Percentiles rank a stretch among this genome's conserved stretches.
These are phyloP conservation scores for Antedon mediterranea DNA, from an alignment of 53 echinoderm and acorn worm genomes.

Conservation along the genomic window DNA sequence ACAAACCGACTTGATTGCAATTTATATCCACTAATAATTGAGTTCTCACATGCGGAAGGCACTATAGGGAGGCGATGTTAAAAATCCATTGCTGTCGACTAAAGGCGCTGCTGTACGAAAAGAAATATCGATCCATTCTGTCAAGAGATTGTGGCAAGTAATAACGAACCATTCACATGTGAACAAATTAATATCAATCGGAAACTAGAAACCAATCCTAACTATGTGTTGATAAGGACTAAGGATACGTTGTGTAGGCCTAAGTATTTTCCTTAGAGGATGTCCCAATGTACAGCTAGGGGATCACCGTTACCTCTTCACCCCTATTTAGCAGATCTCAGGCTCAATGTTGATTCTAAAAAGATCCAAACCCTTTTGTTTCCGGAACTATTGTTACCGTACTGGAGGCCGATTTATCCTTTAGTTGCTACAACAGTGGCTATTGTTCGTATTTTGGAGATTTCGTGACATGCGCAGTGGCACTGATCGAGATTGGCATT, in stretches of 20 bases:
- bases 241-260: too few species aligned
- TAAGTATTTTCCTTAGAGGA: too few species aligned
- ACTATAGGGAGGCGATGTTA: neutral
- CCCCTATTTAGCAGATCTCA: too few species aligned
- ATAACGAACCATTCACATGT: neutral
- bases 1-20: neutral
- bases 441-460: neutral
- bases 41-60: neutral
- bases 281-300: too few species aligned
- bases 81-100: neutral
- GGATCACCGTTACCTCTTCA: too few species aligned
- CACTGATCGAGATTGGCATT: neutral
- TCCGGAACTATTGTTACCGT: too few species aligned
- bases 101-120: neutral
- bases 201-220: neutral
- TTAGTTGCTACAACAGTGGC: neutral
- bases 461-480: neutral
- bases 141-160: neutral
- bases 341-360: too few species aligned
- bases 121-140: neutral
- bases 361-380: too few species aligned
- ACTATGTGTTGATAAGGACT: too few species aligned
- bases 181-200: neutral
- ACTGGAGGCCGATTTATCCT: too few species aligned
- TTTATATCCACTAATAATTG: neutral